phyloP scores from a whole-genome alignment of 1,140 invertebrate species.

The Helicoverpa zea region DNA sequence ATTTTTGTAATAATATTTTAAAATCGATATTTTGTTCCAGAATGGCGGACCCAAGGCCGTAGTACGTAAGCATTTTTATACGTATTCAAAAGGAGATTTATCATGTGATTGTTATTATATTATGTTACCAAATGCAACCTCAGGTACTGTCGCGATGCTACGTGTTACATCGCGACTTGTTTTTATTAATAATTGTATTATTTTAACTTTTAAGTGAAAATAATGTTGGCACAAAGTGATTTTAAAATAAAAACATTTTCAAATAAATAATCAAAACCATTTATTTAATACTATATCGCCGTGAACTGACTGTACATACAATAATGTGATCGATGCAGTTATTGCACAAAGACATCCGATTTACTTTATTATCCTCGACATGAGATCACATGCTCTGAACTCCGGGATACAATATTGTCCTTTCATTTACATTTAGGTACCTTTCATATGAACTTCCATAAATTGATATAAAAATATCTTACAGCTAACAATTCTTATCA shows the following conservation, averaged over 20 bases:
- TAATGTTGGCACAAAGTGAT: background rate
- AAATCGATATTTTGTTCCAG: constrained; percentile 63
- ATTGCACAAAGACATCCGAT: constrained; percentile 47
- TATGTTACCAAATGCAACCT: background rate
- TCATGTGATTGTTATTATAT: constrained; percentile 34
- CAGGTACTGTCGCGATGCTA: constrained; percentile 1
- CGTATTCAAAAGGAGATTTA: constrained; percentile 35
- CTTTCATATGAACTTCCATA: constrained; percentile 75
- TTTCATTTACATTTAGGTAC: constrained; percentile 57
- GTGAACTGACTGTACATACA: constrained; percentile 64
- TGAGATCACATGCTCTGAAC: constrained; percentile 61
- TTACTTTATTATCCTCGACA: constrained; percentile 52
- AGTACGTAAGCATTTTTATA: constrained; percentile 50
- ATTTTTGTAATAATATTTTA: no score
- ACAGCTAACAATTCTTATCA: constrained; percentile 63
- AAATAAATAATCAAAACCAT: constrained; percentile 74
- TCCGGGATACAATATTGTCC: constrained; percentile 61
- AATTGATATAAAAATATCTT: constrained; percentile 81
- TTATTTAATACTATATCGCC: constrained; percentile 77
- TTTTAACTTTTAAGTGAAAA: constrained; percentile 10
- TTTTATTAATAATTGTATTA: background rate
- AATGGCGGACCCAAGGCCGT: constrained; percentile 70
- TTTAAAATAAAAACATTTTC: constrained; percentile 47
- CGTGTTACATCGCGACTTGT: background rate
- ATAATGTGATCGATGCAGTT: constrained; percentile 65